Evolutionary conservation across 2,888 invertebrate genomes (phyloP).

Genomic region (Galerucella nymphaeae): DNA sequence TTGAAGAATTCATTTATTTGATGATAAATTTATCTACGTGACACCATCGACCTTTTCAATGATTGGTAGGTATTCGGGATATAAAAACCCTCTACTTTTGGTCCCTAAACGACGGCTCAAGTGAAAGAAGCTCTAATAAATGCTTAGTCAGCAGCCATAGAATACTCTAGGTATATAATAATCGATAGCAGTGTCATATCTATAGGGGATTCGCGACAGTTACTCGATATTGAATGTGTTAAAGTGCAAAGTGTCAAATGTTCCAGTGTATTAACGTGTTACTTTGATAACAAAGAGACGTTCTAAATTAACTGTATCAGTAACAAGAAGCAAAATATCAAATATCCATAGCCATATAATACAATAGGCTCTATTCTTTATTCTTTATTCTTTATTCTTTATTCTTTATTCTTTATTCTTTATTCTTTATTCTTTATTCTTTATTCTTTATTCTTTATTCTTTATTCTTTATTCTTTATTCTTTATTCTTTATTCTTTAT

Average conservation of each 20-base stretch:
- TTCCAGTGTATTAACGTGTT: not conserved
- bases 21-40: conserved; percentile 23
- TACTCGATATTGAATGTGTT: not conserved
- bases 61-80: conserved; percentile 27
- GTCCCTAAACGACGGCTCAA: conserved; percentile 25
- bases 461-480: no score
- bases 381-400: no score
- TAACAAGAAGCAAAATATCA: no score
- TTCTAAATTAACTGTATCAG: not conserved
- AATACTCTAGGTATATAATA: conserved; percentile 47
- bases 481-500: no score
- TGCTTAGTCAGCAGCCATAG: conserved; percentile 60
- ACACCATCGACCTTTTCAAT: conserved; percentile 23
- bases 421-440: no score
- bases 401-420: no score
- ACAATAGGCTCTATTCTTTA: no score
- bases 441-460: no score
- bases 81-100: conserved; percentile 12
- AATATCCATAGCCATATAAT: no score
- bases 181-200: conserved; percentile 21
- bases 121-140: conserved; percentile 29
- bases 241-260: not conserved
- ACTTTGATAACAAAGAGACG: not conserved
- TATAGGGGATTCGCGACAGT: not conserved
- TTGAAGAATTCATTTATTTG: conserved; percentile 17